A percentile compares a stretch with the other conserved stretches of the same genome.
Conservation (phyloP, 2,888 invertebrate genomes). For the Ophioninae sp. region DNA sequence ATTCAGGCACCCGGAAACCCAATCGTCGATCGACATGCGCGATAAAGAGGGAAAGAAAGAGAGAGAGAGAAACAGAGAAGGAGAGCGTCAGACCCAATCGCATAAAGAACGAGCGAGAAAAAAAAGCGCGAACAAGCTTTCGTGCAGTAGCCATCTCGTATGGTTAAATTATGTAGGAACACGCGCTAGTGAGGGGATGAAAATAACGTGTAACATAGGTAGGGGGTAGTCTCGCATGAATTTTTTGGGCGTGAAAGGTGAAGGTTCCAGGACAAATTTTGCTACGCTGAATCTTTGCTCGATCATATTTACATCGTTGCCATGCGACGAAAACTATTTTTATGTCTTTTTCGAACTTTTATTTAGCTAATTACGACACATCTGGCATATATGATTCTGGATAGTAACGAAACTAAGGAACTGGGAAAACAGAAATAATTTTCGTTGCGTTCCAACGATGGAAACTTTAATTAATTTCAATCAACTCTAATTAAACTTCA, state of each 20-base stretch:
- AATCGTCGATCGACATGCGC: constrained; percentile 36
- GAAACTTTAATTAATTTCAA: too few relatives aligned
- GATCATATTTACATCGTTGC: background rate
- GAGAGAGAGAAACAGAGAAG: background rate
- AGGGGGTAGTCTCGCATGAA: background rate
- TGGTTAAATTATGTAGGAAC: constrained; percentile 3
- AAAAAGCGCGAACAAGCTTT: constrained; percentile 11
- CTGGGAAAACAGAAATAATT: too few relatives aligned
- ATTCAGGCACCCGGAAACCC: constrained; percentile 45
- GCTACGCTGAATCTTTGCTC: background rate
- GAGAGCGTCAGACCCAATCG: background rate
- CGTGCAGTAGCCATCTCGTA: background rate
- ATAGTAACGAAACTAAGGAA: too few relatives aligned
- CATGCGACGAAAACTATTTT: too few relatives aligned
- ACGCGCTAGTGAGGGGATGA: background rate
- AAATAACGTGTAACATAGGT: background rate
- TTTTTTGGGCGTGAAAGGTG: background rate
- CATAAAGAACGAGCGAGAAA: constrained; percentile 12
- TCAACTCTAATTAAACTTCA: too few relatives aligned
- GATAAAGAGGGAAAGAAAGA: constrained; percentile 21
- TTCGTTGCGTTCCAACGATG: too few relatives aligned
- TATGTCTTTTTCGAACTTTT: too few relatives aligned
- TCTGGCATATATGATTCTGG: too few relatives aligned
- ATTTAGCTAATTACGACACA: too few relatives aligned
- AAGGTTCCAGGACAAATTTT: background rate